Percentiles rank a stretch among this genome's conserved stretches.
phyloP scores from a whole-genome alignment of 53 echinoderm and acorn worm species.

The Crossaster papposus region DNA sequence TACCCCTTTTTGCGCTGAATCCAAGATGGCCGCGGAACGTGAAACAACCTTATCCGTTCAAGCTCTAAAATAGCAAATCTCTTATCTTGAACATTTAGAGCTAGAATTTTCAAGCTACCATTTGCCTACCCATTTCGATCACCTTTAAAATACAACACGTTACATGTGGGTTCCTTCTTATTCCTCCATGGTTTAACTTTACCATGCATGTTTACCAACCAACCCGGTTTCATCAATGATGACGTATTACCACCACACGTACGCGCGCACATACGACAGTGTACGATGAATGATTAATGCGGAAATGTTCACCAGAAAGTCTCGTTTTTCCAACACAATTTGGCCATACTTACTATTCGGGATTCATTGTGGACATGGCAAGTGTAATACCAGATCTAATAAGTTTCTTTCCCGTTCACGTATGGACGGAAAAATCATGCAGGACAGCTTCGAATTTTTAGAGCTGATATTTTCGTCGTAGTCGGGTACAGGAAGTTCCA shows the following conservation, averaged over 20 bases:
- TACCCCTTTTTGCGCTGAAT: too few species aligned
- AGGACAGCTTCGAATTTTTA: slow-evolving; percentile 22
- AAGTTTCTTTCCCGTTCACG: slow-evolving; percentile 53
- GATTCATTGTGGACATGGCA: slow-evolving; percentile 99
- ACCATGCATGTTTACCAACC: too few species aligned
- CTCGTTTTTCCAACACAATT: slow-evolving; percentile 1
- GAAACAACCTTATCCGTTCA: too few species aligned
- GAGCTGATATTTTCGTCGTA: not conserved
- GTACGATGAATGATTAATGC: not conserved
- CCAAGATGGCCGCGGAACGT: too few species aligned
- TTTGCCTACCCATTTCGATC: too few species aligned
- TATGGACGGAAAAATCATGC: slow-evolving; percentile 35
- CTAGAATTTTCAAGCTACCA: too few species aligned
- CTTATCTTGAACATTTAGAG: too few species aligned
- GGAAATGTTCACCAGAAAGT: slow-evolving; percentile 32
- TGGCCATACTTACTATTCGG: slow-evolving; percentile 94
- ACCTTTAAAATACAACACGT: too few species aligned
- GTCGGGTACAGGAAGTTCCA: slow-evolving; percentile 96
- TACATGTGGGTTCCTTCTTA: too few species aligned
- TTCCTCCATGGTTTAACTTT: too few species aligned
- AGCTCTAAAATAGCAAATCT: too few species aligned
- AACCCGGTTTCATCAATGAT: not conserved
- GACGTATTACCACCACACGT: slow-evolving; percentile 28
- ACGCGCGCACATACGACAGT: not conserved
- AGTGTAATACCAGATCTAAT: slow-evolving; percentile 62